Base-by-base conservation (phyloP, 2,888 invertebrate genomes). In the Drosophila differens region DNA sequence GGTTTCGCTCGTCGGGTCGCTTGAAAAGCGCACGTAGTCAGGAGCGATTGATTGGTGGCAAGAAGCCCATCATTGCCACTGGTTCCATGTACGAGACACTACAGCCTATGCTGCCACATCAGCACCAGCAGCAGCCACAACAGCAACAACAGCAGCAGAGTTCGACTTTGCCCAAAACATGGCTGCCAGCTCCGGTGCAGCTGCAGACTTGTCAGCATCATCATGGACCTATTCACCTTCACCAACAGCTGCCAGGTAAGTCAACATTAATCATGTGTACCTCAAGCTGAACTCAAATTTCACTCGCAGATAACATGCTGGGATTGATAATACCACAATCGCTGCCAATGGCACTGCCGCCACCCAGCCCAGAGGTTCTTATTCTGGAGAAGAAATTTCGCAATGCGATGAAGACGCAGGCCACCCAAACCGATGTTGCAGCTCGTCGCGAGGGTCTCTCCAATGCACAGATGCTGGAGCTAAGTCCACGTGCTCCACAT, bases 321-420 rank as follows among this genome's bases (percentile, higher is more conserved):
- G 81, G 87, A 1, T 41, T 88, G 62, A 76, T 88, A 10, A 90
- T 90, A 65, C 91, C 91, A 14, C 85, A 91, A 30, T 51, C 81
- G 7, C 41, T 92, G 60, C 91, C 82, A 2, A 6, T 90, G 64
- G 60, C 78, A 2, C 39, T 85, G 25, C 74, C 90, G 14, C 91
- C 92, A 28, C 90, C 83, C 35, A 92, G 92, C 58, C 93, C 93
- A 0, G 93, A 93, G 70, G 90, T 93, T 5, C 87, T 93, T 32
- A 79, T 95, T 94, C 76, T 95, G 95, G 97, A 97, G 94, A 97
- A 97, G 93, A 94, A 97, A 75, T 97, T 97, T 92, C 95, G 97
- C 90, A 96, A 91, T 74, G 96, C 96, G 0, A 98, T 98, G 98
- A 97, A 97, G 93, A 98, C 98, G 0, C 98, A 98, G 94, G 98